These are phyloP conservation scores for Esperia sulphurella DNA, from an alignment of 2,888 invertebrate species.

Conservation along the genomic window DNA sequence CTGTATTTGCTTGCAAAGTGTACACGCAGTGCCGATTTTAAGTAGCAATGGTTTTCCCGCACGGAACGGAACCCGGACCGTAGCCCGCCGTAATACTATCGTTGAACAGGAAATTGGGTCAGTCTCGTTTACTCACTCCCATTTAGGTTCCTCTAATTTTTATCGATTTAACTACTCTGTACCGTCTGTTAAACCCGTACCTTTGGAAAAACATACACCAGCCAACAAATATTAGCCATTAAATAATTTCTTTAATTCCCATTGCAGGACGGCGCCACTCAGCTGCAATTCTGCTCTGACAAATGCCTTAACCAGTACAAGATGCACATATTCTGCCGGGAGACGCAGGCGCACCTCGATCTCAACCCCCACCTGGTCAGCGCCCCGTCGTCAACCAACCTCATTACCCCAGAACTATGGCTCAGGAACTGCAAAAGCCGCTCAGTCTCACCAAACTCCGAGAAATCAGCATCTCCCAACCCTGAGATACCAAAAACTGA, in stretches of 20 bases:
- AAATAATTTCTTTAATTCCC: constrained; percentile 4
- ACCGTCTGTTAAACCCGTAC: no score
- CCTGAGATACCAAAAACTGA: constrained; percentile 47
- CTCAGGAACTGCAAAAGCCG: constrained; percentile 87
- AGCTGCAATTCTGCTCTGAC: constrained; percentile 94
- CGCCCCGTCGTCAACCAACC: constrained; percentile 66
- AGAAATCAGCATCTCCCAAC: constrained; percentile 77
- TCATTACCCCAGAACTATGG: constrained; percentile 96
- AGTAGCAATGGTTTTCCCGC: no score
- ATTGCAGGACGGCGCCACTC: constrained; percentile 90
- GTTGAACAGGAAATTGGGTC: no score
- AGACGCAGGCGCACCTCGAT: constrained; percentile 94
- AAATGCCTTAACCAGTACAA: constrained; percentile 97
- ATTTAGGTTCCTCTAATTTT: no score
- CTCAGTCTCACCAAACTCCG: constrained; percentile 80
- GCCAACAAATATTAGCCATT: neutral
- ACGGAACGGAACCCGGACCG: no score
- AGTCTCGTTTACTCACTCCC: no score
- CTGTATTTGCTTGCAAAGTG: no score
- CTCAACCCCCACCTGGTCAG: constrained; percentile 86
- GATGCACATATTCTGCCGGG: constrained; percentile 97
- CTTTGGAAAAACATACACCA: neutral
- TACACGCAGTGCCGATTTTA: no score
- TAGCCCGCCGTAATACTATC: no score
- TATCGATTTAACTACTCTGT: no score